Base-by-base conservation (phyloP, 1,140 invertebrate genomes). In the Drosophila pseudoananassae region DNA sequence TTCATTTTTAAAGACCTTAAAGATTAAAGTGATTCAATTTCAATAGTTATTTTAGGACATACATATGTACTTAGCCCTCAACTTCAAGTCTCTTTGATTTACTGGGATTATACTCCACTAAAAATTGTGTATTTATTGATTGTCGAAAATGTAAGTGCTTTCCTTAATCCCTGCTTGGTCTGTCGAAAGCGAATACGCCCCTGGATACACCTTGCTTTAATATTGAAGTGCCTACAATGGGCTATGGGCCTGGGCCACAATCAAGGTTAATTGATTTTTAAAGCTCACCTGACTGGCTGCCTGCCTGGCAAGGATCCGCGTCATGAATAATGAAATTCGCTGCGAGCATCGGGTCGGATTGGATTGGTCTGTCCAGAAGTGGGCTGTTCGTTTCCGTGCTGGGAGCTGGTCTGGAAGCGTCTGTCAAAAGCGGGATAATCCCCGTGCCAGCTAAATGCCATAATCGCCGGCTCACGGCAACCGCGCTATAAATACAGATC, bases 201-300 rank as follows among this genome's bases (percentile, higher is more conserved):
- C 5, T 1, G 1, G 40, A 23, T 10, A 10, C 23, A 25, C 50
- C 63, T 31, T n/a, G n/a, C n/a, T 17, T 47, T 46, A 55, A 69
- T 17, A 55, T 68, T 33, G n/a, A 49, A 68, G 58, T 56, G 59
- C 9, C 23, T 49, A 46, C 65, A 47, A n/a, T 12, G 49, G 65
- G 43, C 65, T 69, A 47, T 68, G 20, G 69, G 65, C 65, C 63
- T 15, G 63, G 69, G 54, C 83, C 68, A 78, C 88, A 90, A 90
- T 90, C 88, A 90, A 90, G 83, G 88, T 90, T 90, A 90, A 90
- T 90, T 90, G 88, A 90, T 90, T 90, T 90, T 90, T 88, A 84
- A 90, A 83, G 78, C 84, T 65, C 66, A 43, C 52, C 58, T 54
- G 55, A 27, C 33, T 36, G 20, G 46, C 50, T 50, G 50, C 20